These are phyloP conservation scores for Gallinago nigripennis DNA, from an alignment of 2,797 vertebrate species.

Conservation along the genomic window DNA sequence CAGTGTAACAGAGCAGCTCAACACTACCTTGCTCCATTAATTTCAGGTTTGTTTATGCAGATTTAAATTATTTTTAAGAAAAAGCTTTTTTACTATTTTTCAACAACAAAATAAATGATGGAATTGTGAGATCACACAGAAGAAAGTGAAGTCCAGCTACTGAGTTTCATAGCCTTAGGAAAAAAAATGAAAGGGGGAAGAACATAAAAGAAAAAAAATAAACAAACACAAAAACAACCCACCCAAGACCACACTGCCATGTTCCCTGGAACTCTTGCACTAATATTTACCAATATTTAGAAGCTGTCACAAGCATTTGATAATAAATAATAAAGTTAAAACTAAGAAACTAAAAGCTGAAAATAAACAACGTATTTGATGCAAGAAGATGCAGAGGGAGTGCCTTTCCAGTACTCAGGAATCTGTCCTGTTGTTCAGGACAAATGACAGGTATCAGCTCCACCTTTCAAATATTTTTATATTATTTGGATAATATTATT, in stretches of 20 bases:
- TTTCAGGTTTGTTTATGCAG: not conserved
- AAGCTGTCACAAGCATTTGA: not conserved
- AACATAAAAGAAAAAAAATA: not conserved
- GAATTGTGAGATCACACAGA: not conserved
- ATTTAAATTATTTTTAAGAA: not conserved
- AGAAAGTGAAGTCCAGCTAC: not conserved
- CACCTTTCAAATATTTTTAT: not conserved
- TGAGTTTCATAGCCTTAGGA: not conserved
- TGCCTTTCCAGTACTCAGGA: not conserved
- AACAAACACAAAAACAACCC: no score
- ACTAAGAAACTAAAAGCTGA: not conserved
- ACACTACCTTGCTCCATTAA: not conserved
- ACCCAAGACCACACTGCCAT: not conserved
- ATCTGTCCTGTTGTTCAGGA: not conserved
- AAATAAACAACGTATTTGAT: not conserved
- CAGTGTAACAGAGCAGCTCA: not conserved
- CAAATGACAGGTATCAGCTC: not conserved
- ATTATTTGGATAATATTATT: not conserved
- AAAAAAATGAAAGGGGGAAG: not conserved
- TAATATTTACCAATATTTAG: not conserved
- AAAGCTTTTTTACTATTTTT: not conserved
- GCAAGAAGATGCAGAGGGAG: not conserved
- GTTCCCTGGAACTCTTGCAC: not conserved
- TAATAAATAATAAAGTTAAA: not conserved
- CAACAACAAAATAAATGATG: rapidly evolving